Base-by-base conservation (phyloP, 2,797 vertebrate species). In the Leucoraja ocellata region DNA sequence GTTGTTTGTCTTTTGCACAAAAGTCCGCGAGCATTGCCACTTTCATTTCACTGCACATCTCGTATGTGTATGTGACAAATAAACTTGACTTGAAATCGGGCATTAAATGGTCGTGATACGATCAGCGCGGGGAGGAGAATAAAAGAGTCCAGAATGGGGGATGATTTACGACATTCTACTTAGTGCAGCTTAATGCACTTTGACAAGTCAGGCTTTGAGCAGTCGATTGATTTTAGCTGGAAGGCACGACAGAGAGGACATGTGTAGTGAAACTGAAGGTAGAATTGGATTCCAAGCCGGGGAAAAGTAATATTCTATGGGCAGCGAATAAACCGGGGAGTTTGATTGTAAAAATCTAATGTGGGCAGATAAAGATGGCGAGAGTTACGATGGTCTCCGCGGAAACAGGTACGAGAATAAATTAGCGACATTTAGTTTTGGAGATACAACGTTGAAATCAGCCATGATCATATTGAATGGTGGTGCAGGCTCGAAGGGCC, bases 201-300 rank as follows among this genome's bases (percentile, higher is more conserved):
- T 58, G 80, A 58, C 80, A 83, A 83, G 21, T 83, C 23, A 58
- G n/a, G 80, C 80, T 32, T 8, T 65, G 61, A 32, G 61, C 28
- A 28, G 28, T 84, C n/a, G n/a, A 88, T n/a, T 88, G 84, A 88
- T 65, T 88, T 88, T 63, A 32, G 0, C 63, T 65, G 28, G 7
- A n/a, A 88, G n/a, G 84, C 28, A 18, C n/a, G 65, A 88, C 63
- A 88, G 81, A 61, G 81, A 58, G 10, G 84, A 88, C n/a, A 86
- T 63, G 61, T 88, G 9, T 21, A 65, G 23, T 8, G 36, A 83
- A 25, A 46, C 21, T 23, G 18, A 58, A 58, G 23, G n/a, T 88
- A 36, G 18, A 65, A 88, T 88, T 28, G 4, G 4, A 32, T n/a
- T 18, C 18, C 61, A n/a, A 88, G 65, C 28, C 65, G 61, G 65